Evolutionary conservation across 2,797 vertebrate species (phyloP), one percentile per base, ranked within the genome.

Genomic region (Enoplosus armatus): DNA sequence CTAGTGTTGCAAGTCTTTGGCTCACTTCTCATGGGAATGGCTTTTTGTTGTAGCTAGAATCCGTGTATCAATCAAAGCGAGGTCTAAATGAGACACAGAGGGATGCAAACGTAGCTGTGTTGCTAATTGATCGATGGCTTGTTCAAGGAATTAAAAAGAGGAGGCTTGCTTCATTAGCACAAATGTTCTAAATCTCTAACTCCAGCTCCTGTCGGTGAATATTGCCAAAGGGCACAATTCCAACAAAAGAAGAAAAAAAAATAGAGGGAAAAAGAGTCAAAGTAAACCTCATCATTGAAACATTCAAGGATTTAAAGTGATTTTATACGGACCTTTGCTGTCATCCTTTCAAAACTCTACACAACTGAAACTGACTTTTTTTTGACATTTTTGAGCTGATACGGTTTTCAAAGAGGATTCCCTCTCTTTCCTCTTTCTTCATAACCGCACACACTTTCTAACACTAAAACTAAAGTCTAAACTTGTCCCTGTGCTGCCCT

Each of bases 1-100:
- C 85, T 88, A 70, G 54, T 83, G 85, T 89, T 92, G 80, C 86
- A 85, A 85, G 81, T 77, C 81, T 87, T 88, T 82, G 61, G 82
- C 81, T 83, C 73, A 61, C 66, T 87, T 88, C 93, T 91, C 87
- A 35, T 15, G 91, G 91, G 94, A 91, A 84, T 70, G 64, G 64
- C 83, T 92, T 95, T 89, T 92, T 93, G 88, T 94, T 94, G 85
- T 89, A 85, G 88, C 80, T 85, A 85, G 83, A 93, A 94, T 94
- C 90, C 84, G 83, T 88, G 89, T 92, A 94, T 95, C 93, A 94
- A 93, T 96, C 93, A 93, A 94, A 95, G 90, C 66, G 7, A 83
- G 87, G 85, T 91, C 87, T 94, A 95, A 96, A 95, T 94, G 92
- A 96, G 94, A 94, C 94, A 93, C 94, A 91, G 93, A 93, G 93